Percentiles rank a stretch among this genome's conserved stretches.
Evolutionary conservation across 2,888 invertebrate genomes (phyloP).

Genomic region (Podabrus alpinus): DNA sequence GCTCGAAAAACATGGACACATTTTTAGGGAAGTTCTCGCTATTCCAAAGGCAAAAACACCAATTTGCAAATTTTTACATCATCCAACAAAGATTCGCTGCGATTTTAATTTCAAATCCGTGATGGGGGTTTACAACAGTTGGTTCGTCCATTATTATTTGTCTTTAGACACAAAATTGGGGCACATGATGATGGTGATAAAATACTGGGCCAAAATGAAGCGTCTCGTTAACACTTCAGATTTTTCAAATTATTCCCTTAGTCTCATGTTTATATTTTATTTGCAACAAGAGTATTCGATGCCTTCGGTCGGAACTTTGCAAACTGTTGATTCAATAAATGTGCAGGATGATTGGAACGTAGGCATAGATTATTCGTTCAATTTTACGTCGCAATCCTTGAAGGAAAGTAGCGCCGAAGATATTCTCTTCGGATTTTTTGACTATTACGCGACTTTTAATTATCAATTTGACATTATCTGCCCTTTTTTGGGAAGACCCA

Average conservation of each 20-base stretch:
- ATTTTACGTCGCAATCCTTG: constrained; percentile 41
- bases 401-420: constrained; percentile 53
- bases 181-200: constrained; percentile 66
- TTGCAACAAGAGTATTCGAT: constrained; percentile 67
- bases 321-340: constrained; percentile 46
- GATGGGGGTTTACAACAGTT: constrained; percentile 71
- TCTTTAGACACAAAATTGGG: constrained; percentile 62
- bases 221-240: constrained; percentile 58
- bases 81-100: constrained; percentile 64
- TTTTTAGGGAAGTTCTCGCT: constrained; percentile 62
- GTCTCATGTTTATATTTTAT: constrained; percentile 70
- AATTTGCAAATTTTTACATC: constrained; percentile 74
- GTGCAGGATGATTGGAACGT: constrained; percentile 65
- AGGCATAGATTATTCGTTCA: constrained; percentile 55
- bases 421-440: constrained; percentile 69
- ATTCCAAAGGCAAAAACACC: constrained; percentile 79
- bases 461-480: constrained; percentile 64
- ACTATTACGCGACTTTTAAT: constrained; percentile 66
- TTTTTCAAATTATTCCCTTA: constrained; percentile 72
- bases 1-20: constrained; percentile 37
- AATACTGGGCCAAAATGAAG: constrained; percentile 74
- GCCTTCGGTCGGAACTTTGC: constrained; percentile 62
- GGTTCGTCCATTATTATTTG: constrained; percentile 66
- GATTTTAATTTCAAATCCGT: constrained; percentile 76
- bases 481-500: constrained; percentile 62